Percentiles rank a stretch among this genome's conserved stretches.
Conservation (phyloP, 1,140 invertebrate genomes). For the Drosophila setifemur region DNA sequence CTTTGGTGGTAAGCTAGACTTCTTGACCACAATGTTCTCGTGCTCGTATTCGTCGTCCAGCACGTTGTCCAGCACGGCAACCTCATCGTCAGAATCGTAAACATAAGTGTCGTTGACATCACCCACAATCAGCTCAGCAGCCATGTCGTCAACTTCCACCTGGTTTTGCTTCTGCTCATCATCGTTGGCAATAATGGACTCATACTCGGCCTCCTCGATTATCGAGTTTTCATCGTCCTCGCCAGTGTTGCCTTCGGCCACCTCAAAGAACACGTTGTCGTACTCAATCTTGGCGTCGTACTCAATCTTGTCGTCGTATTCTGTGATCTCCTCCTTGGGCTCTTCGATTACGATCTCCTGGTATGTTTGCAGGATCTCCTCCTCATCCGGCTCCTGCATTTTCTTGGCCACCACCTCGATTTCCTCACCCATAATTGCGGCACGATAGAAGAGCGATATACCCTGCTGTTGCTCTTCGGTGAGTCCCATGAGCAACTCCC, state of each 20-base stretch:
- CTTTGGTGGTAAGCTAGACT: constrained; percentile 59
- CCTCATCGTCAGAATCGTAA: constrained; percentile 66
- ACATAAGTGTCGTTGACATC: constrained; percentile 54
- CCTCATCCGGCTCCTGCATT: not conserved
- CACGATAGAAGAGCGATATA: constrained; percentile 22
- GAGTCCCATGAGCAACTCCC: constrained; percentile 37
- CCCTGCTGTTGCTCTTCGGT: constrained; percentile 39
- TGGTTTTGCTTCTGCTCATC: constrained; percentile 24
- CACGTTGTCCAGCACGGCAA: constrained; percentile 64
- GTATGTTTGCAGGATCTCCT: constrained; percentile 8
- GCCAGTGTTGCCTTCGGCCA: constrained; percentile 34
- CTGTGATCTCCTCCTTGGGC: constrained; percentile 23
- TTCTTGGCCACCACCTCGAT: constrained; percentile 1
- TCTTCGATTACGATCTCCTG: constrained; percentile 36
- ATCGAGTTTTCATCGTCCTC: constrained; percentile 47
- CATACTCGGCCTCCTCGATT: constrained; percentile 62
- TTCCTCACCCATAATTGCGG: constrained; percentile 25
- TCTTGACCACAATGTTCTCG: constrained; percentile 60
- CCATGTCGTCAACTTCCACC: constrained; percentile 49
- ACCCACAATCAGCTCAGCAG: constrained; percentile 41
- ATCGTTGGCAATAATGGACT: constrained; percentile 51
- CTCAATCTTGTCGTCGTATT: constrained; percentile 2
- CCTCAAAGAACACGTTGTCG: constrained; percentile 33
- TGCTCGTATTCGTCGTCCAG: constrained; percentile 65
- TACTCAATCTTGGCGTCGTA: constrained; percentile 42